A percentile compares a stretch with the other conserved stretches of the same genome.
Conservation (phyloP, 2,797 vertebrate species). For the Myotis myotis region DNA sequence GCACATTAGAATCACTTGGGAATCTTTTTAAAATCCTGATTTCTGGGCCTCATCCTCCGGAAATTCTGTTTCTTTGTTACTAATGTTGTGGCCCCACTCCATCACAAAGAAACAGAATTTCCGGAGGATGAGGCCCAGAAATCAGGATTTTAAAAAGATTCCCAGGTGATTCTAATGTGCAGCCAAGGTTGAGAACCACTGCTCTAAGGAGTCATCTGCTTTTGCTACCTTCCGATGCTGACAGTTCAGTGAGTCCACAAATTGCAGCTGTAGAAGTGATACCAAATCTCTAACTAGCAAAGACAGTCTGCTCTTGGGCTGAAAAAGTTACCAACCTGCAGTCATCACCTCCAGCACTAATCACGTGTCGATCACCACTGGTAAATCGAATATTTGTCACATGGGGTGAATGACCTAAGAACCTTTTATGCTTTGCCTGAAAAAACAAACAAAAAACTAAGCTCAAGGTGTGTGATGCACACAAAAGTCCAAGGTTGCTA, state of each 20-base stretch:
- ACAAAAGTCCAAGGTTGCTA: not conserved
- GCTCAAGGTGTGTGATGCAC: not conserved
- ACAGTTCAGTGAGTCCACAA: not conserved
- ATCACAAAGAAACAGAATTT: too few relatives aligned
- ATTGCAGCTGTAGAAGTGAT: not conserved
- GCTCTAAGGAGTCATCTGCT: not conserved
- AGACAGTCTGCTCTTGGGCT: accelerated
- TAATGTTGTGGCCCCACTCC: too few relatives aligned
- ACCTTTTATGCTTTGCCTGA: constrained; percentile 98
- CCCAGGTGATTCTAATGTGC: too few relatives aligned
- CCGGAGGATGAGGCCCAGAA: too few relatives aligned
- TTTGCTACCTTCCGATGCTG: not conserved
- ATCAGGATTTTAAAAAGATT: too few relatives aligned
- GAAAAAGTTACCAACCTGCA: constrained; percentile 89
- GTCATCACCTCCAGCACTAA: constrained; percentile 97
- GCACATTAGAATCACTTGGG: too few relatives aligned
- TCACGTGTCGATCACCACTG: constrained; percentile 92
- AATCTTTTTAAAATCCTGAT: too few relatives aligned
- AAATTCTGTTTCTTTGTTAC: too few relatives aligned
- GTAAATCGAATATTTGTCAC: constrained; percentile 97
- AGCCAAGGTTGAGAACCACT: too few relatives aligned
- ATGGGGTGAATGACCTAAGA: constrained; percentile 97
- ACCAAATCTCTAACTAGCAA: not conserved
- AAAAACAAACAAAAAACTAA: not conserved
- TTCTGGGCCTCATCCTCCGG: too few relatives aligned